These are phyloP conservation scores for Toxonevra muliebris DNA, from an alignment of 2,888 invertebrate genomes.

Conservation along the genomic window DNA sequence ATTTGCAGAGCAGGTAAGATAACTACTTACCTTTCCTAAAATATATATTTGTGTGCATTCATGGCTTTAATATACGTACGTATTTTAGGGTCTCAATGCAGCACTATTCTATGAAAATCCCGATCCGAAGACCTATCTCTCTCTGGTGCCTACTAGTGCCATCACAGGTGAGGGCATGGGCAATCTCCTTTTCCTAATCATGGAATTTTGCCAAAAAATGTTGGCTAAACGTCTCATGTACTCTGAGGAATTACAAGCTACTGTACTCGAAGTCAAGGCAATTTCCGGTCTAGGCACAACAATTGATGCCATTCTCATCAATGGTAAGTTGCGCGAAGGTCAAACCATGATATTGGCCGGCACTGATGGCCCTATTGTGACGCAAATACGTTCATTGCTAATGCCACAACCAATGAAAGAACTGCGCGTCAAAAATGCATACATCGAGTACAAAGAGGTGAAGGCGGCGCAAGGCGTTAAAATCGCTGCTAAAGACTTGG, in stretches of 20 bases:
- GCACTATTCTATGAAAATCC: constrained; percentile 96
- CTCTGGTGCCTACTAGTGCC: constrained; percentile 97
- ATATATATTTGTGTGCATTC: not conserved
- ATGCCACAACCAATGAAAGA: constrained; percentile 99
- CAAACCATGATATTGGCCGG: constrained; percentile 96
- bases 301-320: constrained; percentile 97
- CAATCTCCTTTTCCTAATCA: constrained; percentile 91
- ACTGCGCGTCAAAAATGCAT: constrained; percentile 94
- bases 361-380: constrained; percentile 97
- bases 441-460: constrained; percentile 93
- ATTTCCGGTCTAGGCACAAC: constrained; percentile 97
- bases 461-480: constrained; percentile 98
- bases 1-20: constrained; percentile 81
- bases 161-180: constrained; percentile 99
- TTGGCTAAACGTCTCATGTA: constrained; percentile 90
- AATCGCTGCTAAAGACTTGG: constrained; percentile 96
- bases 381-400: constrained; percentile 93
- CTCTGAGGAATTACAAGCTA: constrained; percentile 90
- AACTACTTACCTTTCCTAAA: not conserved
- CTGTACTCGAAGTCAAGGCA: constrained; percentile 90
- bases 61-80: not conserved
- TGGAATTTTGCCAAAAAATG: constrained; percentile 90
- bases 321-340: constrained; percentile 92
- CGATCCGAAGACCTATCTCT: constrained; percentile 91
- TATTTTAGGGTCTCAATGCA: constrained; percentile 81